Percentiles rank a stretch among this genome's conserved stretches.
phyloP scores from a whole-genome alignment of 2,113 vertebrate species.

The Bubo scandiacus region DNA sequence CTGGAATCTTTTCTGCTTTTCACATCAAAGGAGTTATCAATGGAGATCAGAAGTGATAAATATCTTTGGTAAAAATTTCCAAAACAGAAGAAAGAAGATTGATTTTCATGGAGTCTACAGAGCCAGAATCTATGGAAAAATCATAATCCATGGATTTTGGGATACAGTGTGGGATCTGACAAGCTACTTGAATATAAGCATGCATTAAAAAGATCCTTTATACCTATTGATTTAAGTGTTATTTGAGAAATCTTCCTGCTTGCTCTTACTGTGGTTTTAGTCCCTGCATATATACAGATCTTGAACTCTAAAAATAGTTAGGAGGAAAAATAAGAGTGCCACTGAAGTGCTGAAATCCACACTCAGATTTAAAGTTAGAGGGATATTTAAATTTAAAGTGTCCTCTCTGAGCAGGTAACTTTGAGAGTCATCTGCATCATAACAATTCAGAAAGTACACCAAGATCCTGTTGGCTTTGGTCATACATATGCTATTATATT shows the following conservation, averaged over 20 bases:
- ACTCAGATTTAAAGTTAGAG: neutral
- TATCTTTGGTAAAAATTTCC: neutral
- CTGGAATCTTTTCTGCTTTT: neutral
- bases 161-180: neutral
- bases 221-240: neutral
- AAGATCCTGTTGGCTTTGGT: neutral
- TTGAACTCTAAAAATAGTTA: neutral
- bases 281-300: neutral
- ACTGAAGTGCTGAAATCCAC: neutral
- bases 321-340: neutral
- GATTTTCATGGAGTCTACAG: neutral
- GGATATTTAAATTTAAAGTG: neutral
- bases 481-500: neutral
- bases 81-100: neutral
- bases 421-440: neutral
- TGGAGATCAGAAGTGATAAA: rapidly evolving
- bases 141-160: neutral
- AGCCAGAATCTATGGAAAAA: neutral
- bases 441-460: neutral
- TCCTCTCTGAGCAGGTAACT: neutral
- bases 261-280: neutral
- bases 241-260: neutral
- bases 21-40: neutral
- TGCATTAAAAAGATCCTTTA: neutral
- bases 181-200: neutral